A percentile compares a stretch with the other conserved stretches of the same genome.
Conservation (phyloP, 2,113 vertebrate genomes). For the rabbit (Oryctolagus cuniculus) region DNA sequence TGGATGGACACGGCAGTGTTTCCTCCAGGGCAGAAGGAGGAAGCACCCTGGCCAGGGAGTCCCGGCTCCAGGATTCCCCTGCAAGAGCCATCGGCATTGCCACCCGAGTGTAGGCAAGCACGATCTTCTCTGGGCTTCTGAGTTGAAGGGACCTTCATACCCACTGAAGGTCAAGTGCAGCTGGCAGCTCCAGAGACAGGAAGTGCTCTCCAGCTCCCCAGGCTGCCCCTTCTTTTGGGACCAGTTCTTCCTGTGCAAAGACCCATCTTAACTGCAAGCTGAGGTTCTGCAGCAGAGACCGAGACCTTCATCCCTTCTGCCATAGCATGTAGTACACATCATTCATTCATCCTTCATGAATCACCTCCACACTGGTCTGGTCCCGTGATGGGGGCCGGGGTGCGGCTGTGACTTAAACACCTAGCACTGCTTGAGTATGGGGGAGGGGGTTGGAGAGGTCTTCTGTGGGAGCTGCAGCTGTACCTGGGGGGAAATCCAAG, state of each 20-base stretch:
- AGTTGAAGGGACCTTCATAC: not conserved
- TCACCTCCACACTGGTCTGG: not conserved
- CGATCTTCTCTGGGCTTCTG: not conserved
- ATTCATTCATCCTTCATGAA: not conserved
- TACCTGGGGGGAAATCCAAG: not conserved
- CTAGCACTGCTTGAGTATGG: not conserved
- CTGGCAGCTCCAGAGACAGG: not conserved
- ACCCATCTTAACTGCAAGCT: not conserved
- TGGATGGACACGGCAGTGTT: not conserved
- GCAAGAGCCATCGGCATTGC: not conserved
- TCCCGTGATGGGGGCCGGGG: not conserved
- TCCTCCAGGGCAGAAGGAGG: not conserved
- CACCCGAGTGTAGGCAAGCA: too few species aligned
- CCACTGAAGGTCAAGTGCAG: not conserved
- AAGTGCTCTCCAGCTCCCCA: not conserved
- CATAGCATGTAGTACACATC: not conserved
- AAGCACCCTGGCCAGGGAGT: not conserved
- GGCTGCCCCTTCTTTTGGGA: not conserved
- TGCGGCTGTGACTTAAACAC: not conserved
- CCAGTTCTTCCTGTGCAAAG: not conserved
- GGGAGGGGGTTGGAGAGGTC: fast-evolving
- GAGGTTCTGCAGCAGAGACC: not conserved
- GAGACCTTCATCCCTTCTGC: not conserved
- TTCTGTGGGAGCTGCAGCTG: not conserved
- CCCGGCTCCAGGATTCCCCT: not conserved